A percentile compares a stretch with the other conserved stretches of the same genome.
Conservation (phyloP, 2,888 invertebrate species). For the Himalopsyche anomala region DNA sequence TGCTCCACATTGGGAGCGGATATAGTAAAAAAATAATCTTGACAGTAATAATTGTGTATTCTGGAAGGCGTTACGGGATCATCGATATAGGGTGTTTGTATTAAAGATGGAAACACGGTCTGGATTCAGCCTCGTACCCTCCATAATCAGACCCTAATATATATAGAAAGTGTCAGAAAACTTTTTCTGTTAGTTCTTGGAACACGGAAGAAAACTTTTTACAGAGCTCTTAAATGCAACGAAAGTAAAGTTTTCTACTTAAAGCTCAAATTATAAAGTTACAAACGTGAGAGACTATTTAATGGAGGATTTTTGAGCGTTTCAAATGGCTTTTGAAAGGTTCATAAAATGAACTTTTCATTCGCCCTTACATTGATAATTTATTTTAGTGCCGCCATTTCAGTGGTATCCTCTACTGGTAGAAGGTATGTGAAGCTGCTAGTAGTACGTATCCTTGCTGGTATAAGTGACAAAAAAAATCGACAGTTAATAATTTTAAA, state of each 20-base stretch:
- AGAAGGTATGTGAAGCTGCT: too few species aligned
- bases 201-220: neutral
- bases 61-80: neutral
- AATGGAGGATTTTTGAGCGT: conserved; percentile 8
- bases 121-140: neutral
- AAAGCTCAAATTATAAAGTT: conserved; percentile 17
- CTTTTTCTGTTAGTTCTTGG: neutral
- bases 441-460: too few species aligned
- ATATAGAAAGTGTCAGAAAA: neutral
- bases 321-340: neutral
- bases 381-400: too few species aligned
- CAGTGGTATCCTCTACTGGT: too few species aligned
- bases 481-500: too few species aligned
- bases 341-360: neutral
- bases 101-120: neutral
- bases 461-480: too few species aligned
- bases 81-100: neutral
- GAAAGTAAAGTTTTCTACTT: neutral
- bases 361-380: too few species aligned
- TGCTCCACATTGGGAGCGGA: too few species aligned
- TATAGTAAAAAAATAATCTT: too few species aligned
- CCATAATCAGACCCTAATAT: neutral
- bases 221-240: neutral
- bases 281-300: neutral
- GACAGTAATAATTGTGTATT: neutral